Evolutionary conservation across 1,140 invertebrate genomes (phyloP).

Genomic region (Aphelenchoides avenae): DNA sequence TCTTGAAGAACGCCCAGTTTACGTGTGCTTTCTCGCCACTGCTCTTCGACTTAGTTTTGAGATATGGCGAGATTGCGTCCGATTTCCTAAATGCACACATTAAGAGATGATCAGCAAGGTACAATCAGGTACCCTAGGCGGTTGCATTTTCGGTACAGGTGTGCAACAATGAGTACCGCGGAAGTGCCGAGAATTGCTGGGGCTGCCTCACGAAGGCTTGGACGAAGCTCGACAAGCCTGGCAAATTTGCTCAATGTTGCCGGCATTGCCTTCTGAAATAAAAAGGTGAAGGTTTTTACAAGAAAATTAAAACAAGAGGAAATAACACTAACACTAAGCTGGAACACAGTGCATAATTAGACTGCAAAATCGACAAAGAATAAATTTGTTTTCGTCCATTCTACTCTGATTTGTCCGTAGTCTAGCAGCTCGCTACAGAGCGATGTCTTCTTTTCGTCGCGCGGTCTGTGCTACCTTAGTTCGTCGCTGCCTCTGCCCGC

Average conservation of each 20-base stretch:
- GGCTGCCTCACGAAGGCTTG: constrained; percentile 23
- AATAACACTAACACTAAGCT: too few species aligned
- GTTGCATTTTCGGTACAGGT: constrained; percentile 24
- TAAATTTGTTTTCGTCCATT: too few species aligned
- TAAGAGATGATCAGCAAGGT: constrained; percentile 4
- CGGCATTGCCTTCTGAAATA: too few species aligned
- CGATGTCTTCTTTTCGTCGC: too few species aligned
- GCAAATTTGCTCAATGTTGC: constrained; percentile 18
- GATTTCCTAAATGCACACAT: constrained; percentile 6
- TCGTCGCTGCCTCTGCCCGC: too few species aligned
- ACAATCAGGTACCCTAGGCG: constrained; percentile 27
- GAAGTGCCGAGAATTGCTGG: constrained; percentile 31
- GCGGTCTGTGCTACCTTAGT: too few species aligned
- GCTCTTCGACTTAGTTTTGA: constrained; percentile 43
- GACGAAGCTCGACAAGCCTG: not conserved
- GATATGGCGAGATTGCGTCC: not conserved
- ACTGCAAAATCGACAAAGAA: too few species aligned
- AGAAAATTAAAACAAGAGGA: too few species aligned
- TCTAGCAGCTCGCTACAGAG: too few species aligned
- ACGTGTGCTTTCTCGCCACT: constrained; percentile 74
- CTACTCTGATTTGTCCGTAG: too few species aligned
- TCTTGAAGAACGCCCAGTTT: constrained; percentile 75
- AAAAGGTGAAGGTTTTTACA: too few species aligned
- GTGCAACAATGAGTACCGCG: constrained; percentile 19
- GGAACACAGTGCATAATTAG: too few species aligned